Evolutionary conservation across 1,140 invertebrate species (phyloP).

Genomic region (Cyrtorhinus lividipennis): DNA sequence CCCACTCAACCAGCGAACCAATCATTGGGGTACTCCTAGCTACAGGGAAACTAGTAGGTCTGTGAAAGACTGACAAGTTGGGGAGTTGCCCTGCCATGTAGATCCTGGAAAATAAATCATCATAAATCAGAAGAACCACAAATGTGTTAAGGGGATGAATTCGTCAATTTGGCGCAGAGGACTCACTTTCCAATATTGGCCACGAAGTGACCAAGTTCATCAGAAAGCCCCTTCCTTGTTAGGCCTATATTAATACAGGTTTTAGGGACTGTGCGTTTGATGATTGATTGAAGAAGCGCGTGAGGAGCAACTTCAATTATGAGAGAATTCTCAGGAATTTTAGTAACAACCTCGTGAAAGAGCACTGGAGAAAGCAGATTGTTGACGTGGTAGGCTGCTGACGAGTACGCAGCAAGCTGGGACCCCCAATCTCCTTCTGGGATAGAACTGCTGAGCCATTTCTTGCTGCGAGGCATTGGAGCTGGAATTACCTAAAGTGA

Average conservation of each 20-base stretch:
- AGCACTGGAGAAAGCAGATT: conserved; percentile 78
- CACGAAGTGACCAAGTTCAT: conserved; percentile 55
- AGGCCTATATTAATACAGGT: conserved; percentile 53
- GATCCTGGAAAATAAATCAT: no score
- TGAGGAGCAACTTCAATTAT: conserved; percentile 88
- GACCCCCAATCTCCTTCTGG: conserved; percentile 57
- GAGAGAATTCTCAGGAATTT: conserved; percentile 75
- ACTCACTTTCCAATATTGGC: conserved; percentile 58
- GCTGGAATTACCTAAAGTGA: conserved; percentile 38
- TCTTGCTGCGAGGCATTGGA: conserved; percentile 57
- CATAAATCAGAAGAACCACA: no score
- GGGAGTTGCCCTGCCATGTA: no score
- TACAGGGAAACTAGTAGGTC: no score
- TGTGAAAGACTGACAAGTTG: no score
- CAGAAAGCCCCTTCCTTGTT: conserved; percentile 46
- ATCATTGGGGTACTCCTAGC: no score
- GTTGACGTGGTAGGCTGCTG: conserved; percentile 88
- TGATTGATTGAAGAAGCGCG: conserved; percentile 70
- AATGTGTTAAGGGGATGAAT: no score
- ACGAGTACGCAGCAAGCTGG: conserved; percentile 49
- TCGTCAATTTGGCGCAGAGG: no score
- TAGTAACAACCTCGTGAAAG: conserved; percentile 65
- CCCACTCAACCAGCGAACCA: no score
- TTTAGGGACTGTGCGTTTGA: conserved; percentile 52
- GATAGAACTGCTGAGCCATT: conserved; percentile 87